Evolutionary conservation across 2,113 vertebrate genomes (phyloP).

Genomic region (Rallus limicola): DNA sequence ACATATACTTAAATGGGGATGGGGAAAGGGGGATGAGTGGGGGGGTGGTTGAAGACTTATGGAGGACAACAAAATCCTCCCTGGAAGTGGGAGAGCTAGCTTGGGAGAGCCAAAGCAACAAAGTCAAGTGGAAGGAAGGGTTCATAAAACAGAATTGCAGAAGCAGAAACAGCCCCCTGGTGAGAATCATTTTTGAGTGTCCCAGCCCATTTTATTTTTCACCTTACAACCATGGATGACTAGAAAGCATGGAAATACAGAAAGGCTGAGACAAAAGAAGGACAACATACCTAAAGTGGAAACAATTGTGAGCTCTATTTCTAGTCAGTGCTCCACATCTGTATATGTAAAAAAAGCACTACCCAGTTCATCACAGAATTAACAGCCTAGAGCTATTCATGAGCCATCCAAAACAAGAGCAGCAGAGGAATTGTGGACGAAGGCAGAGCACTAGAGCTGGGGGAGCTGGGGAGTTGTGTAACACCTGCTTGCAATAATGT

Average conservation of each 20-base stretch:
- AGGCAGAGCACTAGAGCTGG: not conserved
- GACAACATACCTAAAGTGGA: not conserved
- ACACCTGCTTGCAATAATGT: constrained; percentile 39
- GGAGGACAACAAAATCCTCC: not conserved
- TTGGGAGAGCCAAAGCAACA: not conserved
- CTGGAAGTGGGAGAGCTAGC: not conserved
- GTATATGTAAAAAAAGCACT: not conserved
- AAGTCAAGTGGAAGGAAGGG: not conserved
- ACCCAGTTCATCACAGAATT: not conserved
- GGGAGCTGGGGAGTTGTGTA: constrained; percentile 27
- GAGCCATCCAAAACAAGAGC: not conserved
- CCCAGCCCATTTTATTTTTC: not conserved
- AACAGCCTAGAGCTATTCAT: not conserved
- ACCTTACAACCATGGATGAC: not conserved
- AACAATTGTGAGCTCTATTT: constrained; percentile 6
- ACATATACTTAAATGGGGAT: not conserved
- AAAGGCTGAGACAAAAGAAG: not conserved
- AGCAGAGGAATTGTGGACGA: not conserved
- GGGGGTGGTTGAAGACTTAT: not conserved
- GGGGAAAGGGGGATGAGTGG: not conserved
- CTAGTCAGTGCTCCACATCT: not conserved
- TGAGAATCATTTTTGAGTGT: not conserved
- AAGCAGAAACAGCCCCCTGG: not conserved
- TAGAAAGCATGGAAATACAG: not conserved
- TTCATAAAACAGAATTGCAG: not conserved